phyloP scores from a whole-genome alignment of 1,140 invertebrate species.

The Drosophila lowei region DNA sequence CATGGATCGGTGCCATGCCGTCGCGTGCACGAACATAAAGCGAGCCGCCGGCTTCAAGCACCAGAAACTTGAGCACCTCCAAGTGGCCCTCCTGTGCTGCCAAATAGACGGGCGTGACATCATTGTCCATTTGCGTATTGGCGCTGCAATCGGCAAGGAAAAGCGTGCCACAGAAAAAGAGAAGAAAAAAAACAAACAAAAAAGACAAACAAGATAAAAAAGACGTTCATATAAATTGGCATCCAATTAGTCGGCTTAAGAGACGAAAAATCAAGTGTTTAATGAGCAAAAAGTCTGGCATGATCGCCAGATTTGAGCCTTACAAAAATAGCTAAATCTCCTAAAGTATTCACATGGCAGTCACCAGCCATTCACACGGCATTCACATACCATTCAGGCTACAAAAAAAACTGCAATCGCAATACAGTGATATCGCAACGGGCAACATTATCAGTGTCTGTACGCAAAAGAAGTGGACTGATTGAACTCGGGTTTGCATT shows the following conservation, averaged over 20 bases:
- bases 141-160: slow-evolving; percentile 85
- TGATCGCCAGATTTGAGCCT: slow-evolving; percentile 6
- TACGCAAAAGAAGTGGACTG: no score
- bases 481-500: neutral
- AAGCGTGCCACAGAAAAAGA: slow-evolving; percentile 4
- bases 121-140: slow-evolving; percentile 95
- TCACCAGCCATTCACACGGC: neutral
- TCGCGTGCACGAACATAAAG: slow-evolving; percentile 90
- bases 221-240: slow-evolving; percentile 1
- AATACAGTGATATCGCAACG: no score
- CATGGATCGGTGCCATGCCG: slow-evolving; percentile 94
- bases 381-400: no score
- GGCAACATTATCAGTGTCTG: no score
- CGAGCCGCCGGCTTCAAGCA: slow-evolving; percentile 90
- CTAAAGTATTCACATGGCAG: neutral
- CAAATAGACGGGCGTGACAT: slow-evolving; percentile 94
- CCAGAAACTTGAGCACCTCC: slow-evolving; percentile 92
- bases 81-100: slow-evolving; percentile 94
- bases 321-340: slow-evolving; percentile 10
- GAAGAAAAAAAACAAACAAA: neutral
- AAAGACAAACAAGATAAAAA: neutral
- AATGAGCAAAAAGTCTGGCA: slow-evolving; percentile 46
- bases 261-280: slow-evolving; percentile 2
- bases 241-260: slow-evolving; percentile 13
- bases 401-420: no score